Evolutionary conservation across 2,113 vertebrate genomes (phyloP), one percentile per base, ranked within the genome.

Genomic region (Python bivittatus): DNA sequence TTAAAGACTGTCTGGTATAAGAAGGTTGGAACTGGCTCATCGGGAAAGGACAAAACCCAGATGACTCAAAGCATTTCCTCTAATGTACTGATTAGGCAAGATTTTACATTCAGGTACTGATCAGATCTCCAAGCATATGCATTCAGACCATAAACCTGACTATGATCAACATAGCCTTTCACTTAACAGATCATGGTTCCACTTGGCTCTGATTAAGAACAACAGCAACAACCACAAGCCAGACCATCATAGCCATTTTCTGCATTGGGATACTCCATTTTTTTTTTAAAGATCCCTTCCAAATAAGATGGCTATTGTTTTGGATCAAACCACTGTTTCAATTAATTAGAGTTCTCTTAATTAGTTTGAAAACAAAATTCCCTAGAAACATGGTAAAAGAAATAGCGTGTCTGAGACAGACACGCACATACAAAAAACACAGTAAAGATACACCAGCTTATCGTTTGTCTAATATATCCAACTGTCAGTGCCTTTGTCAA

Each of bases 361-460:
- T 79, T 29, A 56, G 15, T 33, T 56, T 87, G 25, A 56, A 92
- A 79, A 61, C 33, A 72, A 86, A 25, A 54, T 72, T 52, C 23
- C 48, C 64, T 92, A 54, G 88, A 91, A 92, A 88, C 44, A 29
- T 0, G 86, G 44, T 68, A 12, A 86, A 29, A 56, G 54, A 92
- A 84, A 87, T 53, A 57, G 86, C 86, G 9, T 89, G 91, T 84
- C 86, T 92, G 56, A 85, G 52, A 88, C 92, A 94, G 42, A 33
- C 54, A 33, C 27, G 11, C n/a, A 38, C n/a, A 56, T 33, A 94
- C 94, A 48, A 87, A 87, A 17, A 8, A 22, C 44, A 25, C n/a
- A 85, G 9, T 48, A 84, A 84, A 91, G 38, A 27, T n/a, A 52
- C 22, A 57, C 1, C 88, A 0, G 3, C 44, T 93, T 93, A 0